Evolutionary conservation across 2,797 vertebrate species (phyloP), one percentile per base, ranked within the genome.

Genomic region (Eurystomus glaucurus): DNA sequence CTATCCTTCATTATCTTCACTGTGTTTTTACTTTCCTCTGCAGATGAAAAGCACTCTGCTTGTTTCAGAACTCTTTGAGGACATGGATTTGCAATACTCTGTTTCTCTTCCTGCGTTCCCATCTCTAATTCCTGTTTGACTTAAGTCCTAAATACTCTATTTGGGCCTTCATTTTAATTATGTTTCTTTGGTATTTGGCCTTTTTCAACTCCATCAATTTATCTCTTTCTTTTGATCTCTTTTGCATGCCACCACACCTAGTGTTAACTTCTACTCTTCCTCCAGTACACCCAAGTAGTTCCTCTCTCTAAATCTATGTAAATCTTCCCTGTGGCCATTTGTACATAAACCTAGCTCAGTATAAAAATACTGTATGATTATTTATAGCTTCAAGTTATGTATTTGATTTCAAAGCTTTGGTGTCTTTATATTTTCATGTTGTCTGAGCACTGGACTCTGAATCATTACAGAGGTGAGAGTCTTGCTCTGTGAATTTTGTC

Each of bases 221-320:
- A 41, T 61, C 37, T 86, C 76, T 87, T 61, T 91, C 64, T 85
- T 90, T 65, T 75, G 45, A 17, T 57, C 10, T 61, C 62, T 82
- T 72, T 48, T 57, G n/a, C 39, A 39, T 75, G 75, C 60, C 90
- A 61, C 69, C 86, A 80, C 90, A 92, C 82, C 90, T 96, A 69
- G 58, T 77, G 92, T 68, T 85, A 90, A 91, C 87, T 97, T 93
- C 91, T 89, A 81, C 93, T 92, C 75, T 95, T 91, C 85, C 58
- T 92, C 29, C 81, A 62, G 43, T 21, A 43, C 13, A 61, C 31
- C 31, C 58, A 74, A 88, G 51, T 52, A 91, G 74, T 95, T 96
- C 89, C 85, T 93, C 78, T 93, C 89, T 84, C 85, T 85, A 85
- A 86, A 71, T 69, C 78, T 79, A 39, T 11, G 35, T 76, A 88